Evolutionary conservation across 2,113 vertebrate genomes (phyloP).

Genomic region (Nettapus auritus): DNA sequence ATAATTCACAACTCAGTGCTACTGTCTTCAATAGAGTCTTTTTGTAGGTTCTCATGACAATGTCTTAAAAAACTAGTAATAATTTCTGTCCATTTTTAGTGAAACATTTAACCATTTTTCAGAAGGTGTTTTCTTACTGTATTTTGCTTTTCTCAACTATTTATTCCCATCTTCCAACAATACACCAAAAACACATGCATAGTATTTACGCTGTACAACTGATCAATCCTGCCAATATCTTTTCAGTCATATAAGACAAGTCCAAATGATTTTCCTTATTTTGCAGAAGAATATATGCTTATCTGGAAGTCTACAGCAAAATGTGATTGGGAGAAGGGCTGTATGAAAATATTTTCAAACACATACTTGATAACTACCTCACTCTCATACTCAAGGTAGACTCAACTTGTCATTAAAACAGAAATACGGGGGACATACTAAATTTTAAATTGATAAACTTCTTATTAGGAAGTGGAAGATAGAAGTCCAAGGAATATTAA

Average conservation of each 20-base stretch:
- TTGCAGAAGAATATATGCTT: background rate
- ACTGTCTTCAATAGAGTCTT: background rate
- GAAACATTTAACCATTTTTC: background rate
- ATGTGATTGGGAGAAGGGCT: background rate
- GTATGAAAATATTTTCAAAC: background rate
- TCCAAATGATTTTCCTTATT: background rate
- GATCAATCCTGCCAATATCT: background rate
- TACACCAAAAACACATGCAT: background rate
- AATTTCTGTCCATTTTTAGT: background rate
- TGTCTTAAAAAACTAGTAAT: background rate
- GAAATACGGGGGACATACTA: background rate
- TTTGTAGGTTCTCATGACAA: background rate
- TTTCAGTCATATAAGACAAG: background rate
- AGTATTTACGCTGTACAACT: background rate
- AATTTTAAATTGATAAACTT: background rate
- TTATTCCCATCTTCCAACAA: background rate
- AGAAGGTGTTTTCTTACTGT: background rate
- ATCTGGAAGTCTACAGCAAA: background rate
- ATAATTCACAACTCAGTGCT: background rate
- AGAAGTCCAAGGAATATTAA: background rate
- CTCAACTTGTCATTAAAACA: background rate
- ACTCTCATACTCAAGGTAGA: background rate
- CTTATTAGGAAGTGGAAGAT: background rate
- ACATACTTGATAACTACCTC: background rate
- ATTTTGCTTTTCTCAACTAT: background rate